Percentiles rank a stretch among this genome's conserved stretches.
Evolutionary conservation across 2,888 invertebrate species (phyloP).

Genomic region (Andrena chrysosceles): DNA sequence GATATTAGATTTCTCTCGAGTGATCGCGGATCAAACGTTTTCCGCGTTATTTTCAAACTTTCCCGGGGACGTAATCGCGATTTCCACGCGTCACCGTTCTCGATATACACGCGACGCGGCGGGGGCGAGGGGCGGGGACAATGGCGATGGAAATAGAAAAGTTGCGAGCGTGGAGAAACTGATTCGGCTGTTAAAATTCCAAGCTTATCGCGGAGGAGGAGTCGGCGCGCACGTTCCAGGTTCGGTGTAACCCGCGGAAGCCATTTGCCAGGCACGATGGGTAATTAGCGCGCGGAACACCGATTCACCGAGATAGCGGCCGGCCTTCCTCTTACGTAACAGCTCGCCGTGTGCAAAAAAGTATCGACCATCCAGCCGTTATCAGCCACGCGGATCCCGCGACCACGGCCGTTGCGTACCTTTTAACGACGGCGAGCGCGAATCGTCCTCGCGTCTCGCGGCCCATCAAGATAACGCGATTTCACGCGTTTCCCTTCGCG

Average conservation of each 20-base stretch:
- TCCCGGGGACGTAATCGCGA: conserved; percentile 3
- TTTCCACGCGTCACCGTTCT: conserved; percentile 1
- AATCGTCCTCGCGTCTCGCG: conserved; percentile 45
- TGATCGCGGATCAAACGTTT: neutral
- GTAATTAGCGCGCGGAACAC: conserved; percentile 82
- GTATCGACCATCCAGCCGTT: conserved; percentile 61
- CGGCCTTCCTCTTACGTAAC: conserved; percentile 74
- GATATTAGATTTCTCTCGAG: neutral
- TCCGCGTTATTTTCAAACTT: neutral
- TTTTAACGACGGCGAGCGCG: conserved; percentile 25
- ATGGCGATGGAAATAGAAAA: conserved; percentile 38
- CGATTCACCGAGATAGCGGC: conserved; percentile 74
- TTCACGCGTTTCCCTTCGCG: conserved; percentile 39
- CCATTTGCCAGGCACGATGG: conserved; percentile 81
- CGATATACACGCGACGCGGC: too few relatives aligned
- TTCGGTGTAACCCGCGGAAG: conserved; percentile 77
- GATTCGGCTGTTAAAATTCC: conserved; percentile 55
- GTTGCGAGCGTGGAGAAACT: conserved; percentile 25
- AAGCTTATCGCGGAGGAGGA: conserved; percentile 53
- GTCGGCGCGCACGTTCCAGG: conserved; percentile 52
- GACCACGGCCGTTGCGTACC: conserved; percentile 39
- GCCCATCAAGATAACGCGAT: conserved; percentile 51
- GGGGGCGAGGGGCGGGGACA: neutral
- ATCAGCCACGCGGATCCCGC: conserved; percentile 58
- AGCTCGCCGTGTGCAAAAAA: conserved; percentile 54